Base-by-base conservation (phyloP, 2,797 vertebrate species). In the Harpagifer antarcticus region DNA sequence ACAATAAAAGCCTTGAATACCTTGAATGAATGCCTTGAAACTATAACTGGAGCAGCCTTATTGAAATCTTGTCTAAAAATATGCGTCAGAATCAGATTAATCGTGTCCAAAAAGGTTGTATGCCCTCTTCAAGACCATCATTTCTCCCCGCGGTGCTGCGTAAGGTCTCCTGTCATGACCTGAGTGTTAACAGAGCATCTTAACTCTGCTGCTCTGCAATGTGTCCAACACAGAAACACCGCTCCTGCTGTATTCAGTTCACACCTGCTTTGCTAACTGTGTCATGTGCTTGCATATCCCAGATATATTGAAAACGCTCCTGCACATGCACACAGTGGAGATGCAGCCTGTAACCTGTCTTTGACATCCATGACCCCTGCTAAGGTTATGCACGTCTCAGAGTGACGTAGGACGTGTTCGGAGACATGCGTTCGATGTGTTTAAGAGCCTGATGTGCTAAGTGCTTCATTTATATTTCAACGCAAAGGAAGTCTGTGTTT, bases 261-360 rank as follows among this genome's bases (percentile, higher is more conserved):
- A 86, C 89, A 92, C 87, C 89, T 91, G 89, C 84, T 52, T 57
- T 69, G 60, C 60, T 84, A 82, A 86, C 79, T 85, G 83, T 87
- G 90, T 78, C 85, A 71, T 52, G 58, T 31, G 42, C 20, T 79
- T 31, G 64, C 55, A 71, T 27, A 67, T 82, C 67, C 16, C 17
- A 69, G 56, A 55, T 86, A 84, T 78, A 83, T 89, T 81, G 84
- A 20, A 79, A 76, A 76, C 59, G 23, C 13, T 68, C 67, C 20
- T 57, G 12, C 23, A 53, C 20, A 45, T 42, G 48, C 43, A 42
- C 19, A 53, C 5, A 9, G 33, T 17, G 19, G 60, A 59, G 47
- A 65, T 50, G 59, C 54, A 23, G 58, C 76, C 50, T 76, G 54
- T 57, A 45, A 64, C 71, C 58, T 63, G 61, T 15, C 48, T 70